Conservation (phyloP, 64 coral and sea anemone species). For the Catalaphyllia jardinei region DNA sequence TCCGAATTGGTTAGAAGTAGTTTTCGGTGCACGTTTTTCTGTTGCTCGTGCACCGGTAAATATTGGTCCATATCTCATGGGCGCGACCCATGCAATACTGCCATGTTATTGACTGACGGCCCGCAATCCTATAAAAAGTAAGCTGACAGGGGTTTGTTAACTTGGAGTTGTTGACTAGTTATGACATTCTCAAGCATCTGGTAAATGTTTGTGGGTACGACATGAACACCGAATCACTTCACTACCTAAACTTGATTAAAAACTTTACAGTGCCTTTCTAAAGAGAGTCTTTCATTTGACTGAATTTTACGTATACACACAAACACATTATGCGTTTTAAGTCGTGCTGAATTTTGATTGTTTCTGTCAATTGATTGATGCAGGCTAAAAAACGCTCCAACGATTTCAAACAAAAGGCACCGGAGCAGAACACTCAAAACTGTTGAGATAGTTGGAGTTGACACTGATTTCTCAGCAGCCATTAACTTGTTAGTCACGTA, state of each 20-base stretch:
- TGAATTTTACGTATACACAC: neutral
- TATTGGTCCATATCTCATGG: neutral
- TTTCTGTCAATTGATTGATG: neutral
- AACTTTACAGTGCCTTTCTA: neutral
- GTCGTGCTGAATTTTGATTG: neutral
- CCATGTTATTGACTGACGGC: constrained; percentile 1
- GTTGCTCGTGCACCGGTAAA: neutral
- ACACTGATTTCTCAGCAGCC: neutral
- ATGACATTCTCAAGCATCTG: neutral
- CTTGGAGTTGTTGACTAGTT: neutral
- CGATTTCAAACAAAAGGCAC: neutral
- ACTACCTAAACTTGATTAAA: neutral
- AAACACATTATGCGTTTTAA: neutral
- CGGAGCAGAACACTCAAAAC: neutral
- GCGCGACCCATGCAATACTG: constrained; percentile 5
- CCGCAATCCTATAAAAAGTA: neutral
- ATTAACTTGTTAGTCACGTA: neutral
- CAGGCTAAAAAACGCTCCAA: neutral
- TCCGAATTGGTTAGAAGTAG: no score
- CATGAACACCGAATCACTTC: neutral
- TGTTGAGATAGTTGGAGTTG: neutral
- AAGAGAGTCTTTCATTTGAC: neutral
- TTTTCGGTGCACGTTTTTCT: neutral
- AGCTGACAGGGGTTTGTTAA: neutral
- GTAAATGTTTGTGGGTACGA: neutral